phyloP scores from a whole-genome alignment of 2,888 invertebrate genomes.

The Noctua comes region DNA sequence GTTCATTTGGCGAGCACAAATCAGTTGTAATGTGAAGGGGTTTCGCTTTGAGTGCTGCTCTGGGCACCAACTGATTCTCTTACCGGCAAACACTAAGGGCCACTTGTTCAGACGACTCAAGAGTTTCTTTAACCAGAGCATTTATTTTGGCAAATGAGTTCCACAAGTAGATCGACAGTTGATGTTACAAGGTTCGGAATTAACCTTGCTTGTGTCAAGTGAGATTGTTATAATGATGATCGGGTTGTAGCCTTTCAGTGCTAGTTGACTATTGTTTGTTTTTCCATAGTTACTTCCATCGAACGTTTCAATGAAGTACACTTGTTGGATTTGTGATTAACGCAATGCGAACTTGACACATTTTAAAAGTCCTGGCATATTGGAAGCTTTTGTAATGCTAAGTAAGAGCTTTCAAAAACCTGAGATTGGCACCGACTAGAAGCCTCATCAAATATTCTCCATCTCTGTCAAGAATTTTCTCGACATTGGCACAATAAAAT shows the following conservation, averaged over 20 bases:
- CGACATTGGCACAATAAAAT: conserved; percentile 78
- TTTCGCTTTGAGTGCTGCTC: conserved; percentile 76
- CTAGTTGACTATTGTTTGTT: not conserved
- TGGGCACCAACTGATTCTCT: conserved; percentile 81
- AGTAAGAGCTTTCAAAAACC: not conserved
- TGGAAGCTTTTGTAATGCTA: not conserved
- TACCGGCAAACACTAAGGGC: conserved; percentile 77
- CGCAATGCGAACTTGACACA: not conserved
- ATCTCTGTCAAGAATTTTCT: conserved; percentile 64
- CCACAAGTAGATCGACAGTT: conserved; percentile 21
- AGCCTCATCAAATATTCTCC: conserved; percentile 48
- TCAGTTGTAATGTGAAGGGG: conserved; percentile 84
- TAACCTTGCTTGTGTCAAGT: not conserved
- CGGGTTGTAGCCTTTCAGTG: not conserved
- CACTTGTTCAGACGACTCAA: conserved; percentile 57
- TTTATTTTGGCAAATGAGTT: conserved; percentile 31
- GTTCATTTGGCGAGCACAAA: conserved; percentile 87
- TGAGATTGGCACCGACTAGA: not conserved
- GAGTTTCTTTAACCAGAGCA: conserved; percentile 37
- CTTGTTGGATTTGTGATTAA: not conserved
- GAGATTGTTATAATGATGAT: not conserved
- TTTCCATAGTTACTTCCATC: not conserved
- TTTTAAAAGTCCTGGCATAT: not conserved
- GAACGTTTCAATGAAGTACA: not conserved
- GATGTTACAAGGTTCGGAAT: not conserved